Conservation (phyloP, 2,888 invertebrate species). For the Latrodectus elegans region DNA sequence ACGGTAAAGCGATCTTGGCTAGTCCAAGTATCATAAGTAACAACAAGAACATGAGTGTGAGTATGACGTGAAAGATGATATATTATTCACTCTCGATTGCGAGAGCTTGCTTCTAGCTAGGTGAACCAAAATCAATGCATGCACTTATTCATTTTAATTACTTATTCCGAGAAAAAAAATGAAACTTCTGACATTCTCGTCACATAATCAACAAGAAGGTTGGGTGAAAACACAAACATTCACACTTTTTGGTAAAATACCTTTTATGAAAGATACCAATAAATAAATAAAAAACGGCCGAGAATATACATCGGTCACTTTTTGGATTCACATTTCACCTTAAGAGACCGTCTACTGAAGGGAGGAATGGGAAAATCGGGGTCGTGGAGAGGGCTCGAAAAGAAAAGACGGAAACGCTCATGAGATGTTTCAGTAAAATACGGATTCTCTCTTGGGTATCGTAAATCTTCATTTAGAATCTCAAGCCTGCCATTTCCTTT, state of each 20-base stretch:
- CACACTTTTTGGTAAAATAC: background rate
- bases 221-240: background rate
- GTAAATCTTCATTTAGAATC: conserved; percentile 63
- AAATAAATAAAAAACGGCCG: background rate
- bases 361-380: background rate
- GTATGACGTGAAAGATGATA: too few species aligned
- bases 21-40: too few species aligned
- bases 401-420: background rate
- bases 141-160: too few species aligned
- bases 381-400: background rate
- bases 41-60: too few species aligned
- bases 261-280: background rate
- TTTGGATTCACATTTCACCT: background rate
- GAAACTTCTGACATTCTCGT: too few species aligned
- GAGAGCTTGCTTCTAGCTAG: too few species aligned
- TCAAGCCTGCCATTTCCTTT: conserved; percentile 14
- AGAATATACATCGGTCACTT: background rate
- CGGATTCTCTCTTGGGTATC: conserved; percentile 16
- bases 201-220: too few species aligned
- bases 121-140: too few species aligned
- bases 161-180: too few species aligned
- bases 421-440: conserved; percentile 40
- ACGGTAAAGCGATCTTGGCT: too few species aligned
- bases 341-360: background rate
- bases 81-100: too few species aligned